These are phyloP conservation scores for Zaprionus obscuricornis DNA, from an alignment of 2,888 invertebrate genomes.

Conservation along the genomic window DNA sequence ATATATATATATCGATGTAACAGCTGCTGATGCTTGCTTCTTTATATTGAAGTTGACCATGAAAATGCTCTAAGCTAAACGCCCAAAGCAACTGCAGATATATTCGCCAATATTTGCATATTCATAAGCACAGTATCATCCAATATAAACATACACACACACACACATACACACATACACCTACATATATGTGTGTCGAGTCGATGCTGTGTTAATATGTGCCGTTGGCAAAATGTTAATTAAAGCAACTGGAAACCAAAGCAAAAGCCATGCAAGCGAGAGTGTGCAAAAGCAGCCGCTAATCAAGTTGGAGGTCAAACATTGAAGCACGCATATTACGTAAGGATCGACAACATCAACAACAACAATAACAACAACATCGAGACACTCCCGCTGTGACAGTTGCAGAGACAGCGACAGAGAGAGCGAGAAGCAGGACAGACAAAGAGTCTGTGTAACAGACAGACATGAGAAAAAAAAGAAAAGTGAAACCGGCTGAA, in stretches of 20 bases:
- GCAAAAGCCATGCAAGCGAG: conserved; percentile 32
- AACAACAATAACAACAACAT: no score
- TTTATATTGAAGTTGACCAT: conserved; percentile 49
- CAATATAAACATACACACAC: conserved; percentile 6
- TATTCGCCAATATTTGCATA: conserved; percentile 51
- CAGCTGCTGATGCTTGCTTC: no score
- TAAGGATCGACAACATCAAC: conserved; percentile 52
- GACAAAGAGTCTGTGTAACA: not conserved
- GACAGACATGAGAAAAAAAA: conserved; percentile 2
- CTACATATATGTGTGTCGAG: not conserved
- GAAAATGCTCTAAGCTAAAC: conserved; percentile 54
- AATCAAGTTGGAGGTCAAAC: conserved; percentile 77
- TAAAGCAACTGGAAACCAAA: conserved; percentile 54
- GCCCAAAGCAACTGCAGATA: conserved; percentile 41
- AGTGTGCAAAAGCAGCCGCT: conserved; percentile 46
- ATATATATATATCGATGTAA: not conserved
- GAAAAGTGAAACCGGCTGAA: conserved; percentile 63
- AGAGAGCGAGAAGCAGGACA: not conserved
- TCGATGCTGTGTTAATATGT: conserved; percentile 35
- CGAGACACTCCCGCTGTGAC: no score
- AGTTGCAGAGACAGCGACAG: not conserved
- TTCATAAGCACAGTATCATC: conserved; percentile 52
- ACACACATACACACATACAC: conserved; percentile 9
- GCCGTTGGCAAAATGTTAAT: conserved; percentile 66
- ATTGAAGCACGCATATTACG: conserved; percentile 55